Evolutionary conservation across 1,140 invertebrate genomes (phyloP).

Genomic region (Hycleus phaleratus): DNA sequence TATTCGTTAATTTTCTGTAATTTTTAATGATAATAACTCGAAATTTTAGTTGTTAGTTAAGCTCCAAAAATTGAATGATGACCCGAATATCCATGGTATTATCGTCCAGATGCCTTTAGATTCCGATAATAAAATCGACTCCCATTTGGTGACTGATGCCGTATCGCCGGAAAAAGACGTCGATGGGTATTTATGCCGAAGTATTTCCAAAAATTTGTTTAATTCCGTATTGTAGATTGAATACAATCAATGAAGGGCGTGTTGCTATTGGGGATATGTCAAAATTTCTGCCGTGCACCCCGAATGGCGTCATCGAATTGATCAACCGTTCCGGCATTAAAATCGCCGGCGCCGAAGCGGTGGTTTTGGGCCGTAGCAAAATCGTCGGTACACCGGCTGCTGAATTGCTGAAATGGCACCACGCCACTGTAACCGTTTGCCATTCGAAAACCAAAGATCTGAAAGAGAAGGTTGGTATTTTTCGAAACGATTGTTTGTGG

Average conservation of each 20-base stretch:
- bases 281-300: conserved; percentile 89
- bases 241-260: conserved; percentile 87
- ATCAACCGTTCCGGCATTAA: conserved; percentile 74
- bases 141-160: conserved; percentile 77
- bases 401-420: conserved; percentile 91
- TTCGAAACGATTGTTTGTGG: too few relatives aligned
- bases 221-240: conserved; percentile 52
- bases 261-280: conserved; percentile 74
- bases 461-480: conserved; percentile 57
- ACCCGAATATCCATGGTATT: conserved; percentile 84
- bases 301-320: conserved; percentile 85
- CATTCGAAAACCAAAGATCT: conserved; percentile 90
- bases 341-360: conserved; percentile 79
- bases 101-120: conserved; percentile 97
- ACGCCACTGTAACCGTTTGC: conserved; percentile 95
- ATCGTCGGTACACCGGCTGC: conserved; percentile 95
- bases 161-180: conserved; percentile 88
- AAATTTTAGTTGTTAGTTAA: conserved; percentile 46
- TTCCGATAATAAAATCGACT: conserved; percentile 71
- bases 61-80: conserved; percentile 73
- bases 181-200: conserved; percentile 65
- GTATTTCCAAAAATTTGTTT: background rate
- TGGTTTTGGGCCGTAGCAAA: conserved; percentile 93
- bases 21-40: background rate
- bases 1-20: conserved; percentile 34